phyloP scores from a whole-genome alignment of 1,140 invertebrate species.

The Pogonognathellus flavescens region DNA sequence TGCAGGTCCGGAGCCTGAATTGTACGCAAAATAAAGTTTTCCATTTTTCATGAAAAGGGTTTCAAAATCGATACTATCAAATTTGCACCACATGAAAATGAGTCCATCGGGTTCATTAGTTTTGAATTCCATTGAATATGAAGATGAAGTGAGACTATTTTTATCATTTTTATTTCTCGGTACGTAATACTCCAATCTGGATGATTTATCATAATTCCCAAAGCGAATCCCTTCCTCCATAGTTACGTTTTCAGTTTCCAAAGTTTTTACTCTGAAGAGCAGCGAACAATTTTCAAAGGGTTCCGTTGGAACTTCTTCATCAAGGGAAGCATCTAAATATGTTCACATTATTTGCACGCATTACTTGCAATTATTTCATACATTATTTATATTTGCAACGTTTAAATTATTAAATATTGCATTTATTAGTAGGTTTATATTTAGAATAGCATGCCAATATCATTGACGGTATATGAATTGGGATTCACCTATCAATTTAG shows the following conservation, averaged over 20 bases:
- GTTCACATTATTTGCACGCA: too few species aligned
- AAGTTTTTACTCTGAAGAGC: conserved; percentile 42
- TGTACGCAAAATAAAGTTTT: conserved; percentile 79
- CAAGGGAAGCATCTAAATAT: too few species aligned
- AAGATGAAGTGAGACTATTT: too few species aligned
- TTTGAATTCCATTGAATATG: conserved; percentile 86
- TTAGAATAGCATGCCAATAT: too few species aligned
- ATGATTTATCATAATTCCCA: conserved; percentile 64
- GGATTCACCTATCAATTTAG: too few species aligned
- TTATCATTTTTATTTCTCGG: conserved; percentile 62
- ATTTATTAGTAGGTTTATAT: too few species aligned
- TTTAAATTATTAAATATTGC: too few species aligned
- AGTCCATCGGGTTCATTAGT: conserved; percentile 84
- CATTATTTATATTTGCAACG: too few species aligned
- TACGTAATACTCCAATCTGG: conserved; percentile 58
- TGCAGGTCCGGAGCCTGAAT: conserved; percentile 80
- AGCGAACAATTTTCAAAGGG: conserved; percentile 60
- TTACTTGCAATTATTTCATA: too few species aligned
- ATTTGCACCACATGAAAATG: conserved; percentile 82
- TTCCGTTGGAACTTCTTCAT: conserved; percentile 52
- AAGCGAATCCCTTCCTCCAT: conserved; percentile 64
- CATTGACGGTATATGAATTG: too few species aligned
- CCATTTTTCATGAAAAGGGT: conserved; percentile 79
- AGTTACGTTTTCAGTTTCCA: conserved; percentile 18
- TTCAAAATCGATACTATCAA: conserved; percentile 81